Base-by-base conservation (phyloP, 2,888 invertebrate species). In the Drosophila mettleri region DNA sequence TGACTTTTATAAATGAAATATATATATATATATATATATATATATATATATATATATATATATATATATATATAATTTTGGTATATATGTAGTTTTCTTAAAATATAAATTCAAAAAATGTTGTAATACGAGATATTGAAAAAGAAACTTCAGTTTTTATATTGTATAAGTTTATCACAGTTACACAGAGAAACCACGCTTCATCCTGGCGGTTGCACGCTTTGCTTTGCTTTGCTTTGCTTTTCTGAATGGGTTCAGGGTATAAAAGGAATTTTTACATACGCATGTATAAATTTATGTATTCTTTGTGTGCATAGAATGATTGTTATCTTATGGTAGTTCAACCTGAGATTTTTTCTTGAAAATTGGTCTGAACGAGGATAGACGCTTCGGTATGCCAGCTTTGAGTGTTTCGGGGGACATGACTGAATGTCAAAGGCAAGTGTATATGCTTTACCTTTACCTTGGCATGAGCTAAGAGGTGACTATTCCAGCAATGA, bases 381-480 rank as follows among this genome's bases (percentile, higher is more conserved):
- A 7, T 43, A 31, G 33, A 20, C 2, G 48, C 31, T n/a, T 5
- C 14, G 55, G n/a, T 3, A 8, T 18, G 60, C 29, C 33, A 33
- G 45, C 22, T 69, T 65, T 60, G 54, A 74, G 69, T 65, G 54
- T 49, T 22, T 38, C 36, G 38, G 34, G 69, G 52, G 34, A 48
- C 55, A 49, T 66, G 78, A 64, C 18, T 48, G 74, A 84, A 81
- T 79, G 80, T 55, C 76, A 82, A 55, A 52, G 72, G 22, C 60
- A 58, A 72, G 55, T 74, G 70, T 43, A 48, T 67, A 49, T 61
- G 73, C 80, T 78, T 62, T 36, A 66, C 68, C 65, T 70, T 67
- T 70, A 76, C 82, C 81, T 77, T 82, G 74, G 51, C 62, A 27
- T 31, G 31, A 29, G 59, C 64, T 80, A 52, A 41, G 22, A 41